Evolutionary conservation across 2,888 invertebrate genomes (phyloP).

Genomic region (Aradus depressus): DNA sequence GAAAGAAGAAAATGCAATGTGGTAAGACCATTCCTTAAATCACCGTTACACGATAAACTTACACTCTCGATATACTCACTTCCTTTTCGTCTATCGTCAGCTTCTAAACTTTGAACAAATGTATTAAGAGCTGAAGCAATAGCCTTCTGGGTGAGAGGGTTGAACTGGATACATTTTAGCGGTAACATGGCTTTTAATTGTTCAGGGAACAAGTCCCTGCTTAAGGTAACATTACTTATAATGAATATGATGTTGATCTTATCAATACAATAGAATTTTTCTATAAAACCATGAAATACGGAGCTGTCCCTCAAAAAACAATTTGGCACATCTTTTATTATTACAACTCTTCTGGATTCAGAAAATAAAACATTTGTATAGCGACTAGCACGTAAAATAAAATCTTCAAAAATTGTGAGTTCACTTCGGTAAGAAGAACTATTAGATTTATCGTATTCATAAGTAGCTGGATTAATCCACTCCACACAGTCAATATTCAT

Average conservation of each 20-base stretch:
- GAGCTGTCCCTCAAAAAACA: slow-evolving; percentile 13
- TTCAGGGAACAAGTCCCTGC: slow-evolving; percentile 19
- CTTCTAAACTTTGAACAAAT: slow-evolving; percentile 3
- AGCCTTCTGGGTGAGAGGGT: slow-evolving; percentile 20
- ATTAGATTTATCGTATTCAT: slow-evolving; percentile 13
- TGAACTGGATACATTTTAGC: slow-evolving; percentile 16
- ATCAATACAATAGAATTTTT: slow-evolving; percentile 8
- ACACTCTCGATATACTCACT: slow-evolving; percentile 6
- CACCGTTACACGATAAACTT: slow-evolving; percentile 20
- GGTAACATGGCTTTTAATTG: slow-evolving; percentile 10
- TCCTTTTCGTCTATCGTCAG: neutral
- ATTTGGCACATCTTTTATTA: slow-evolving; percentile 23
- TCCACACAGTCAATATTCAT: slow-evolving; percentile 22
- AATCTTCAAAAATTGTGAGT: slow-evolving; percentile 22
- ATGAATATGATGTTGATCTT: slow-evolving; percentile 17
- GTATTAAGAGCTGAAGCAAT: slow-evolving; percentile 15
- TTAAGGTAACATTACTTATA: slow-evolving; percentile 12
- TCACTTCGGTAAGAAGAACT: slow-evolving; percentile 11
- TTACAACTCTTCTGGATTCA: slow-evolving; percentile 12
- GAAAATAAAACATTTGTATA: slow-evolving; percentile 20
- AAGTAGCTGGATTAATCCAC: slow-evolving; percentile 12
- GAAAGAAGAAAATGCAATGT: slow-evolving; percentile 17
- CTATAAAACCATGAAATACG: slow-evolving; percentile 19
- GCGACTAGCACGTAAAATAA: slow-evolving; percentile 19
- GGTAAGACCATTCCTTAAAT: slow-evolving; percentile 21